Percentiles rank a stretch among this genome's conserved stretches.
phyloP scores from a whole-genome alignment of 2,797 vertebrate species.

The Lepus townsendii region DNA sequence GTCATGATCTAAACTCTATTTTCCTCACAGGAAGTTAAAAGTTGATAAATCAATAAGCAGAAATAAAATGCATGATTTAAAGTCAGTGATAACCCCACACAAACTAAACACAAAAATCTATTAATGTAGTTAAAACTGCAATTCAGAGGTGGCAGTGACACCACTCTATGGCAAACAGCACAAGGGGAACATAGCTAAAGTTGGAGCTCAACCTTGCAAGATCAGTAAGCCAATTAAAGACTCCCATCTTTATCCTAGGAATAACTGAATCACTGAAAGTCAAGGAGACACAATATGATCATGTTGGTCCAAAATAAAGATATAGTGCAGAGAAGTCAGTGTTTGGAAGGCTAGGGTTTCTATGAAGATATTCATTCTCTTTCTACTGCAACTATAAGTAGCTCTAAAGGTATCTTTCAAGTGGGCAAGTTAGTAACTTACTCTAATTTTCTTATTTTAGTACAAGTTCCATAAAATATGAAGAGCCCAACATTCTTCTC shows the following conservation, averaged over 20 bases:
- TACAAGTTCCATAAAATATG: background rate
- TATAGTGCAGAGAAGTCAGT: background rate
- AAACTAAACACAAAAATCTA: background rate
- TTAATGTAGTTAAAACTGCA: background rate
- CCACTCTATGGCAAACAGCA: background rate
- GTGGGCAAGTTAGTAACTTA: background rate
- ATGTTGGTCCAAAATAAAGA: background rate
- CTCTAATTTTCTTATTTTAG: background rate
- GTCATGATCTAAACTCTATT: background rate
- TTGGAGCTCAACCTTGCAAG: background rate
- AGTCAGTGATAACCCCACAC: background rate
- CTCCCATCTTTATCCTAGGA: background rate
- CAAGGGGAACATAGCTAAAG: background rate
- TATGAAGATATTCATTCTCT: background rate
- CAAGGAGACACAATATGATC: background rate
- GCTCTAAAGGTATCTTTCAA: background rate
- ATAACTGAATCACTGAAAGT: background rate
- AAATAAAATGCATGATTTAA: slow-evolving; percentile 38
- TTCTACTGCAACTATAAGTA: background rate
- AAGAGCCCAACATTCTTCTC: background rate
- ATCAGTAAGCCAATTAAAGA: background rate
- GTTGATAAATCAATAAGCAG: slow-evolving; percentile 7
- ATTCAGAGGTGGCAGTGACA: background rate
- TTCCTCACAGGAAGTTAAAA: background rate
- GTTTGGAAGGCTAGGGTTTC: background rate